Base-by-base conservation (phyloP, 2,113 vertebrate genomes). In the Sylvicapra grimmia region DNA sequence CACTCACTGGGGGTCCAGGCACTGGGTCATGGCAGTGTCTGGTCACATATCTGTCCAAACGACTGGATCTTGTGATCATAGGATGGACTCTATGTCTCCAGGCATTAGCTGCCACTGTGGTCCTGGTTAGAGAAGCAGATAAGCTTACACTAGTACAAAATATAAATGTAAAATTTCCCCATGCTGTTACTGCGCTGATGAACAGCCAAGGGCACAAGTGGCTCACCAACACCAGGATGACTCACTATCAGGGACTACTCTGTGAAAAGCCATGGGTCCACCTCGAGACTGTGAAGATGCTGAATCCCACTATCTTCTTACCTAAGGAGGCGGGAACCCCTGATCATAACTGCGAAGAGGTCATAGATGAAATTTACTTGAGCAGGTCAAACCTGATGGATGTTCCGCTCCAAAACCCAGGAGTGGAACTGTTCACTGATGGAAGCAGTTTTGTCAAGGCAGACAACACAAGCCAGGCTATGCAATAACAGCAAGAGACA, bases 381-480 rank as follows among this genome's bases (percentile, higher is more conserved):
- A 77, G 36, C 23, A 77, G 36, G 23, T 36, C 12, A 44, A 44
- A 44, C 3, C 12, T 77, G 36, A 27, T 14, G 36, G 72, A 77
- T 44, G 23, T 44, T 77, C 72, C 36, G 23, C 72, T 77, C 23
- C 72, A 44, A 44, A 77, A 77, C 36, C 72, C 23, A 27, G 36
- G 6, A 44, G 0, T 77, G 36, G 36, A 27, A 77, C 3, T 77
- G 12, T 40, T 44, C 72, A 77, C 6, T 77, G 23, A 77, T 27
- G 6, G 72, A 27, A 77, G 36, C 72, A 77, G 36, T 77, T 2
- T 44, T 0, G 0, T 77, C 72, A 27, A 23, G 72, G 36, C 11
- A 44, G 36, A 27, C 6, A 77, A 44, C 72, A 44, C 36, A 44
- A 27, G 40, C 1, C 36, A 77, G 36, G 36, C 12, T 77, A 44